Percentiles rank a stretch among this genome's conserved stretches.
Conservation (phyloP, 2,888 invertebrate species). For the Scrobipalpa atriplicella region DNA sequence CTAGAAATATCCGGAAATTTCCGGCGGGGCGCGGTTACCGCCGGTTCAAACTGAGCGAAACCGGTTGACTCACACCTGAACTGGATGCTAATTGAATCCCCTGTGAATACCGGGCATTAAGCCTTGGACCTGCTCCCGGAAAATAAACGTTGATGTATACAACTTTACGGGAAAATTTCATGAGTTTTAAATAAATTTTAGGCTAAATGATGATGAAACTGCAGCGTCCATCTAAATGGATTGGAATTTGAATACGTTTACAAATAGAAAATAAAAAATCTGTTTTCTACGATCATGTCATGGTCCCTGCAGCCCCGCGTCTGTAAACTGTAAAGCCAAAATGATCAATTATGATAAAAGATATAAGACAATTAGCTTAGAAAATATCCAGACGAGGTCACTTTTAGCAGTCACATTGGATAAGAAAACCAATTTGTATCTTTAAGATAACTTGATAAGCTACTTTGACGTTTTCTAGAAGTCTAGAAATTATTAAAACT, state of each 20-base stretch:
- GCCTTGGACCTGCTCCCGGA: conserved; percentile 39
- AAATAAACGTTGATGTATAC: not conserved
- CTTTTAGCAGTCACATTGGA: not conserved
- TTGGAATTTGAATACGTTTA: too few relatives aligned
- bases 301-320: too few relatives aligned
- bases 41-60: conserved; percentile 37
- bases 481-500: conserved; percentile 5
- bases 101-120: conserved; percentile 45
- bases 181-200: too few relatives aligned
- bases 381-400: not conserved
- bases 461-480: conserved; percentile 3
- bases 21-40: conserved; percentile 37
- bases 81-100: conserved; percentile 55
- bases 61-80: conserved; percentile 48
- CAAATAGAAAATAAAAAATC: too few relatives aligned
- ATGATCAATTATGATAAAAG: too few relatives aligned
- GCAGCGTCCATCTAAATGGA: too few relatives aligned
- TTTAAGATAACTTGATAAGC: conserved; percentile 1
- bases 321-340: too few relatives aligned
- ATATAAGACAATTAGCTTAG: not conserved
- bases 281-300: too few relatives aligned
- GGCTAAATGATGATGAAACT: too few relatives aligned
- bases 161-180: too few relatives aligned
- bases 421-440: not conserved
- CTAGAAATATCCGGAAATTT: conserved; percentile 40